These are phyloP conservation scores for Suricata suricatta DNA, from an alignment of 2,113 vertebrate genomes.

Conservation along the genomic window DNA sequence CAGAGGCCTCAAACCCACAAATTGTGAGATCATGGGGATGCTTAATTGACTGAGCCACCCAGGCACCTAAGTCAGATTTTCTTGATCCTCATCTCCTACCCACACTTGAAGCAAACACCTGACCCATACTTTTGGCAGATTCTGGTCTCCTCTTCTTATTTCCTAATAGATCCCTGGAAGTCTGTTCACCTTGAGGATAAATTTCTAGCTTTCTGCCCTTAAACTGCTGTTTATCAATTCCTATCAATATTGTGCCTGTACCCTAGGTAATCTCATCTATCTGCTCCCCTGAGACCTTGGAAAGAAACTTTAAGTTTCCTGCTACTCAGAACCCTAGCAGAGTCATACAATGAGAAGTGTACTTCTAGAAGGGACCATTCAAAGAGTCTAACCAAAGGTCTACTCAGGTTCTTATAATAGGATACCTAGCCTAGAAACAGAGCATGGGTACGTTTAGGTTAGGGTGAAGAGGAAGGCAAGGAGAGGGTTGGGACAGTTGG, in stretches of 20 bases:
- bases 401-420: neutral
- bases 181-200: neutral
- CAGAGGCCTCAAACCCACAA: no score
- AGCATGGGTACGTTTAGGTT: neutral
- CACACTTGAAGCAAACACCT: neutral
- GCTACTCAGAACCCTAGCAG: neutral
- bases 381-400: neutral
- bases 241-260: neutral
- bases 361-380: neutral
- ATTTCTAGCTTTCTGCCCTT: neutral
- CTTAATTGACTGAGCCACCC: neutral
- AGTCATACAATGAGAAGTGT: neutral
- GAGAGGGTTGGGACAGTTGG: neutral
- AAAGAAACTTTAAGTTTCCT: neutral
- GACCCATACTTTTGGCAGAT: neutral
- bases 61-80: neutral
- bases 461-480: neutral
- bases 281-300: neutral
- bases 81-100: neutral
- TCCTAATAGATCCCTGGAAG: neutral
- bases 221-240: neutral
- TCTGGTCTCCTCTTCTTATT: neutral
- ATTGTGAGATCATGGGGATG: neutral
- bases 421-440: neutral
- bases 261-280: neutral